Conservation (phyloP, 2,888 invertebrate species). For the Sphaeridia pumilis region DNA sequence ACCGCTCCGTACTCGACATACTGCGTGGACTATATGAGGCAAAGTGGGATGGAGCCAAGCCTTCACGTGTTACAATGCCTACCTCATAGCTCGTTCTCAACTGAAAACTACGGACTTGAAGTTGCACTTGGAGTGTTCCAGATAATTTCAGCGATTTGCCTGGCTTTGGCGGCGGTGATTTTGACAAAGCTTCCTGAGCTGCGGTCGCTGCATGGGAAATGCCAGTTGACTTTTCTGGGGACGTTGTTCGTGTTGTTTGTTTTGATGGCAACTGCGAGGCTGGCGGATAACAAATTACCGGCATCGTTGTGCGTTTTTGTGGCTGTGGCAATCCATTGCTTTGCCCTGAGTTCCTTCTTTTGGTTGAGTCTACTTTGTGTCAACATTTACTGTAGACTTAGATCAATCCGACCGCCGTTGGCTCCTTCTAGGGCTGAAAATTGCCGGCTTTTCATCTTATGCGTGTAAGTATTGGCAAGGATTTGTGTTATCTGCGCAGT, state of each 20-base stretch:
- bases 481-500: no score
- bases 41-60: slow-evolving; percentile 9
- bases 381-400: slow-evolving; percentile 35
- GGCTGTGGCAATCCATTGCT: slow-evolving; percentile 33
- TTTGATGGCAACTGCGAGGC: slow-evolving; percentile 27
- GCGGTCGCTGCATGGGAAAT: slow-evolving; percentile 33
- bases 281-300: slow-evolving; percentile 23
- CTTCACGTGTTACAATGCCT: slow-evolving; percentile 23
- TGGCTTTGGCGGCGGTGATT: slow-evolving; percentile 32
- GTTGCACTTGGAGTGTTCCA: slow-evolving; percentile 18
- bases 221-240: slow-evolving; percentile 34
- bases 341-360: slow-evolving; percentile 33
- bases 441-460: slow-evolving; percentile 29
- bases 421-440: slow-evolving; percentile 29
- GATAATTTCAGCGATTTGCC: slow-evolving; percentile 30
- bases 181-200: slow-evolving; percentile 33
- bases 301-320: slow-evolving; percentile 28
- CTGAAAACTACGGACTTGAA: not conserved
- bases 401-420: slow-evolving; percentile 32
- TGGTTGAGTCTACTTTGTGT: slow-evolving; percentile 35
- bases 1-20: slow-evolving; percentile 25
- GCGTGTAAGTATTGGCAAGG: slow-evolving; percentile 24
- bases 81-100: no score
- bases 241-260: slow-evolving; percentile 32
- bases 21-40: slow-evolving; percentile 31